Evolutionary conservation across 2,888 invertebrate genomes (phyloP).

Genomic region (Sphaerophoria taeniata): DNA sequence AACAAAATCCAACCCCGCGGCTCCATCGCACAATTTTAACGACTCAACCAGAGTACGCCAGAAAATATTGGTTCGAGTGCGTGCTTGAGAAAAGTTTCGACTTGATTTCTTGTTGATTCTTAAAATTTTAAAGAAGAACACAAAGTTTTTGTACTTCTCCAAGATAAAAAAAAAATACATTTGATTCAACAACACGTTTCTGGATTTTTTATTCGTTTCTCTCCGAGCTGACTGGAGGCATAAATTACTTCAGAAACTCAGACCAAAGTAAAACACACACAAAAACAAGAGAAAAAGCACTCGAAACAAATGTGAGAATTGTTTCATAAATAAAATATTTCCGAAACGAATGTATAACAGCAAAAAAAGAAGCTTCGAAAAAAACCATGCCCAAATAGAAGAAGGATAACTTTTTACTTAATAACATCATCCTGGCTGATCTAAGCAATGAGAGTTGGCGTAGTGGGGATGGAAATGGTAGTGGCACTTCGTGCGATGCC

Average conservation of each 20-base stretch:
- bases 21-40: not conserved
- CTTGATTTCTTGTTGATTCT: slow-evolving; percentile 63
- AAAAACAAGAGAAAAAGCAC: slow-evolving; percentile 15
- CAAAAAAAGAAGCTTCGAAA: not conserved
- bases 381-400: slow-evolving; percentile 28
- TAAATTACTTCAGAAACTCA: slow-evolving; percentile 68
- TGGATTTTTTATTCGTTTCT: slow-evolving; percentile 48
- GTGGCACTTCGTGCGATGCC: slow-evolving; percentile 33
- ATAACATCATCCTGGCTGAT: slow-evolving; percentile 54
- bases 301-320: slow-evolving; percentile 71
- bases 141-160: slow-evolving; percentile 17
- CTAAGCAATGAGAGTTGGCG: not conserved
- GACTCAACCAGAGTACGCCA: not conserved
- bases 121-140: slow-evolving; percentile 40
- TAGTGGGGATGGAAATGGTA: no score
- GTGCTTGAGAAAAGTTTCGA: slow-evolving; percentile 60
- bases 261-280: slow-evolving; percentile 16
- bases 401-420: slow-evolving; percentile 60
- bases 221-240: slow-evolving; percentile 32
- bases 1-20: not conserved
- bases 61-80: slow-evolving; percentile 32
- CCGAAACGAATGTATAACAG: slow-evolving; percentile 60
- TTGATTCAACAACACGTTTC: slow-evolving; percentile 45
- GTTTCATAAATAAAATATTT: slow-evolving; percentile 74
- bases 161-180: not conserved